Percentiles rank a stretch among this genome's conserved stretches.
phyloP scores from a whole-genome alignment of 1,140 invertebrate species.

The Apis cerana region DNA sequence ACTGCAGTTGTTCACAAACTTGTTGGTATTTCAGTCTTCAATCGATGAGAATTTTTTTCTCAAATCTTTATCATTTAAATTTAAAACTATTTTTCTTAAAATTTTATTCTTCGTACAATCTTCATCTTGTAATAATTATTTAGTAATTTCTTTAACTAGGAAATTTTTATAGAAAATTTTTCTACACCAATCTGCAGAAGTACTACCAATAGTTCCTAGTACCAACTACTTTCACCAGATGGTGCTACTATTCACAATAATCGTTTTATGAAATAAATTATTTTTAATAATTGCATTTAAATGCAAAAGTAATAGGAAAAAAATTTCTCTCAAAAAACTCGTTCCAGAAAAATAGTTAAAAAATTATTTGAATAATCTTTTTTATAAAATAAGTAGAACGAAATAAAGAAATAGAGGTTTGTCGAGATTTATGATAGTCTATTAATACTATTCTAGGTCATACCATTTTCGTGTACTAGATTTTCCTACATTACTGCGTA shows the following conservation, averaged over 20 bases:
- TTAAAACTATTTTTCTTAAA: neutral
- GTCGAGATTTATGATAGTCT: neutral
- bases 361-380: neutral
- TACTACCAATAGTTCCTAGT: neutral
- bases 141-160: too few relatives aligned
- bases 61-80: neutral
- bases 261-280: neutral
- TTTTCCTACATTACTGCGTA: neutral
- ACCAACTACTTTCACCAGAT: neutral
- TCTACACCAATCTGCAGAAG: accelerated
- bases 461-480: neutral
- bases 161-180: neutral
- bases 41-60: neutral
- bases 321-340: neutral
- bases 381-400: neutral
- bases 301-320: neutral
- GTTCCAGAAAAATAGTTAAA: neutral
- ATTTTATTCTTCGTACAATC: neutral
- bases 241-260: neutral
- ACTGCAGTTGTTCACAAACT: neutral
- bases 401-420: neutral
- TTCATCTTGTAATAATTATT: neutral
- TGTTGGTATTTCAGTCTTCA: neutral
- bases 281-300: neutral
- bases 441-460: neutral